These are phyloP conservation scores for Lamellibrachia luymesi DNA, from an alignment of 1,140 invertebrate species.

Conservation along the genomic window DNA sequence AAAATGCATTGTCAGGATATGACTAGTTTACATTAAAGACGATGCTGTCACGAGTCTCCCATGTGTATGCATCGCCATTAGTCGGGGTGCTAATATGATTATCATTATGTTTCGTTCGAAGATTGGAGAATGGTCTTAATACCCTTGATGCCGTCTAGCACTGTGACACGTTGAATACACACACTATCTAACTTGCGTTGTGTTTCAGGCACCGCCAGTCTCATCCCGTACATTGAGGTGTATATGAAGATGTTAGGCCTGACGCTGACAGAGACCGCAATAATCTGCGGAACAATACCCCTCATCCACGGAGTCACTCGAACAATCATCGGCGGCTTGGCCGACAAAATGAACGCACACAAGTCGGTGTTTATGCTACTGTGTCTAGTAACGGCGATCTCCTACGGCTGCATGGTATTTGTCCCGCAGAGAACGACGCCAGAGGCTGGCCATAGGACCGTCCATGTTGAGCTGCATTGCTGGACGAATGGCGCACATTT, in stretches of 20 bases:
- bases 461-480: not conserved
- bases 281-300: conserved; percentile 78
- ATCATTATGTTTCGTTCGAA: too few relatives aligned
- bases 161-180: too few relatives aligned
- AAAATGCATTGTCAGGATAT: too few relatives aligned
- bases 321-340: conserved; percentile 75
- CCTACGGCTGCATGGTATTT: conserved; percentile 7
- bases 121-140: not conserved
- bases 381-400: not conserved
- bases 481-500: not conserved
- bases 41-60: too few relatives aligned
- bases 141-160: not conserved
- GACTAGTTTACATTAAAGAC: too few relatives aligned
- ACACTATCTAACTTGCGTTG: conserved; percentile 8
- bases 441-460: not conserved
- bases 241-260: conserved; percentile 82
- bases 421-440: not conserved
- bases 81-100: too few relatives aligned
- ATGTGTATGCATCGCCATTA: too few relatives aligned
- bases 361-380: not conserved
- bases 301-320: conserved; percentile 77
- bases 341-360: conserved; percentile 68
- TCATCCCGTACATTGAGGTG: conserved; percentile 43
- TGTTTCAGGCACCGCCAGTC: conserved; percentile 40
- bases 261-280: conserved; percentile 70